Percentiles rank a stretch among this genome's conserved stretches.
phyloP scores from a whole-genome alignment of 2,888 invertebrate genomes.

The Eristalis intricaria region DNA sequence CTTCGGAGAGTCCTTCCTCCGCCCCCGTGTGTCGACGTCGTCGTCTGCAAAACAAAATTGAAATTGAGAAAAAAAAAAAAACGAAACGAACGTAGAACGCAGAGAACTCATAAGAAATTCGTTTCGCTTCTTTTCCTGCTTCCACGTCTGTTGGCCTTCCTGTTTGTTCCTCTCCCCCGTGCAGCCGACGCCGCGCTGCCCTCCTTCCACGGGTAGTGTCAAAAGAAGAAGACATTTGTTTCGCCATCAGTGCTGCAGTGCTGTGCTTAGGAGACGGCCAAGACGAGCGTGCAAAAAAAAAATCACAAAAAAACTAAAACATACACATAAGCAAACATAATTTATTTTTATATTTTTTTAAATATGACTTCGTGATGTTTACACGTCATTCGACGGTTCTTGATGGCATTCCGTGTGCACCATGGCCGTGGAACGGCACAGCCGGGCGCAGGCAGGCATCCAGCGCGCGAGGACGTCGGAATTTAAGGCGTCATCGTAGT shows the following conservation, averaged over 20 bases:
- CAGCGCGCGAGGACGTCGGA: slow-evolving; percentile 43
- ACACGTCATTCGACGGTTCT: slow-evolving; percentile 66
- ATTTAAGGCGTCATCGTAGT: slow-evolving; percentile 48
- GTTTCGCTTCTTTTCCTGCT: background rate
- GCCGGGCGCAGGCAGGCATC: slow-evolving; percentile 53
- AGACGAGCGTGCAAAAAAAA: background rate
- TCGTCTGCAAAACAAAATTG: background rate
- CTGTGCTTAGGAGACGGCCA: background rate
- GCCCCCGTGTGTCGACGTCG: too few relatives aligned
- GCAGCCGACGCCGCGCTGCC: background rate
- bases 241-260: background rate
- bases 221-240: slow-evolving; percentile 3
- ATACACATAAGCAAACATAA: slow-evolving; percentile 38
- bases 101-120: background rate
- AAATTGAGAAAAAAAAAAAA: background rate
- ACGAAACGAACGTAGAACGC: background rate
- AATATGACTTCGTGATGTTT: slow-evolving; percentile 66
- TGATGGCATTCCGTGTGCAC: slow-evolving; percentile 62
- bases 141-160: background rate
- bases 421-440: slow-evolving; percentile 32
- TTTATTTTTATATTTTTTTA: slow-evolving; percentile 68
- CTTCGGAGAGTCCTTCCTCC: background rate
- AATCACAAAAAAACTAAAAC: slow-evolving; percentile 12
- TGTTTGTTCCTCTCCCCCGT: background rate
- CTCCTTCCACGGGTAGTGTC: background rate